Evolutionary conservation across 2,113 vertebrate genomes (phyloP), one percentile per base, ranked within the genome.

Genomic region (Saguinus midas): DNA sequence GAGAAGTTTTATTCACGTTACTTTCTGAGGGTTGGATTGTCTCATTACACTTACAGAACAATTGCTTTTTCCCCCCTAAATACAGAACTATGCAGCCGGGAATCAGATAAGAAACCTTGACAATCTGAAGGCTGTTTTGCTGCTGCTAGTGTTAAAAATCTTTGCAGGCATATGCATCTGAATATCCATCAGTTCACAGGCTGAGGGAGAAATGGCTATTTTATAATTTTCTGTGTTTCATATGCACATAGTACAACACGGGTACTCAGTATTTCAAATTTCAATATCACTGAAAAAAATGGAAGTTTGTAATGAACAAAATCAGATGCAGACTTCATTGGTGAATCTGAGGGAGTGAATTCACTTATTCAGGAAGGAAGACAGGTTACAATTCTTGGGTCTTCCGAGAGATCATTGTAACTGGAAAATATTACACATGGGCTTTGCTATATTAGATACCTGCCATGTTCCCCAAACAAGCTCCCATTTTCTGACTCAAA

Each of bases 161-260:
- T n/a, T 76, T 37, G 57, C 40, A 76, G 55, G 81, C 9, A 5
- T 10, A 57, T 20, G 13, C 25, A 76, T 75, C 50, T 91, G 80
- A 66, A 72, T 70, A 81, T 14, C 37, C 10, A n/a, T 35, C 55
- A 17, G 11, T 9, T 68, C 32, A 37, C 20, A n/a, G 68, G 13
- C n/a, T 52, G 37, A 87, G 40, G 52, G 64, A 82, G 8, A 86
- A 80, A 55, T n/a, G 50, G 75, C 52, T 72, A 8, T 35, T 40
- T 84, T 57, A n/a, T 55, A 17, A 3, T n/a, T 52, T 25, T 48
- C 84, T 55, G 1, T 20, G 52, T 83, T 79, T 85, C n/a, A 18
- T 7, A 6, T 9, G 45, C 11, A 32, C 3, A 20, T 0, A 29
- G 50, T 8, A 5, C 35, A 48, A 18, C 10, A 32, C 0, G 9